Evolutionary conservation across 2,797 vertebrate genomes (phyloP).

Genomic region (Morelia viridis): DNA sequence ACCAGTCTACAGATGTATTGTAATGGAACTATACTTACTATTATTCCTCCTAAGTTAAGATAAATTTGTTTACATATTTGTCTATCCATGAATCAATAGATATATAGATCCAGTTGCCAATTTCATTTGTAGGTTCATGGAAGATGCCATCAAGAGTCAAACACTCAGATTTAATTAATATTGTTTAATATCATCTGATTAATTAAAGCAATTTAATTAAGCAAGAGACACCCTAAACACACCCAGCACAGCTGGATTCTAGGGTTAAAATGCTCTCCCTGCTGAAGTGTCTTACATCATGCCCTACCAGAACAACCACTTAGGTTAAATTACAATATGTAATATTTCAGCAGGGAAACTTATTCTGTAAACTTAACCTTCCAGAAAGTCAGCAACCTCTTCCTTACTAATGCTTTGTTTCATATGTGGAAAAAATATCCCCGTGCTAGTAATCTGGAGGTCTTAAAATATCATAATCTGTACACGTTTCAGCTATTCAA

Average conservation of each 20-base stretch:
- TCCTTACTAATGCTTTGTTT: background rate
- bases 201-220: background rate
- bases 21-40: background rate
- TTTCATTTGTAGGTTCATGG: background rate
- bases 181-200: background rate
- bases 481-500: background rate
- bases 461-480: background rate
- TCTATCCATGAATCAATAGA: background rate
- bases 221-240: background rate
- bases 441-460: background rate
- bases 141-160: background rate
- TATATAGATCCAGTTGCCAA: constrained; percentile 1
- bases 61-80: background rate
- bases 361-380: background rate
- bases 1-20: constrained; percentile 28
- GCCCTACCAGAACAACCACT: background rate
- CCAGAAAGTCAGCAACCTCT: background rate
- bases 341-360: background rate
- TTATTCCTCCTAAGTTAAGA: background rate
- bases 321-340: background rate
- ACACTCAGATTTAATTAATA: background rate
- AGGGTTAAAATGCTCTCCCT: background rate
- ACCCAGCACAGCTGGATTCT: background rate
- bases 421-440: background rate
- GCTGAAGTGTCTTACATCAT: background rate